Conservation (phyloP, 64 coral and sea anemone genomes). For the Stichodactyla mertensii region DNA sequence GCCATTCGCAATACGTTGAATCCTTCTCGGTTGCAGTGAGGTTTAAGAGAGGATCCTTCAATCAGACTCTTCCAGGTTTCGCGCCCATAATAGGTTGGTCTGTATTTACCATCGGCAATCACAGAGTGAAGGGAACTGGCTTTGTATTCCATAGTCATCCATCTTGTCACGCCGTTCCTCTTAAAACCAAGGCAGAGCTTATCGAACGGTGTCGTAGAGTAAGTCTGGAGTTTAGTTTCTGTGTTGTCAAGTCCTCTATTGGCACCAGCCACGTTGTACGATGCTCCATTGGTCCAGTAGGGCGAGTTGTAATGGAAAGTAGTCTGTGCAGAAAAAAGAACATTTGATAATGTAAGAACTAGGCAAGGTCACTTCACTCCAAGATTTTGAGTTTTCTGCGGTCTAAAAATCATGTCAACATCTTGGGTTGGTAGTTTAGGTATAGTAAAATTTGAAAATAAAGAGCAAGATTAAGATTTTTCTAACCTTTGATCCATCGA, state of each 20-base stretch:
- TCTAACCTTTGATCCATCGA: slow-evolving; percentile 28
- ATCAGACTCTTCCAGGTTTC: slow-evolving; percentile 22
- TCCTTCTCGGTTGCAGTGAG: slow-evolving; percentile 19
- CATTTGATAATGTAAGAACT: neutral
- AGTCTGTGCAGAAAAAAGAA: neutral
- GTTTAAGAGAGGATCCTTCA: neutral
- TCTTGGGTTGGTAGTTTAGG: too few species aligned
- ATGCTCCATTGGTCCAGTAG: slow-evolving; percentile 6
- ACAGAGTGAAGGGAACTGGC: neutral
- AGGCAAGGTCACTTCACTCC: neutral
- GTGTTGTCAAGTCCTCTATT: neutral
- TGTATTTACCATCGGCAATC: slow-evolving; percentile 21
- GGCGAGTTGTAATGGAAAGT: slow-evolving; percentile 28
- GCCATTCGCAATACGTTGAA: slow-evolving; percentile 21
- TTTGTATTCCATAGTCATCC: slow-evolving; percentile 17
- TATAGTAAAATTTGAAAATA: too few species aligned
- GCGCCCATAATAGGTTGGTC: slow-evolving; percentile 1
- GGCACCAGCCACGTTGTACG: neutral
- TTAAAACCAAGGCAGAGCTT: slow-evolving; percentile 4
- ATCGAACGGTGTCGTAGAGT: neutral
- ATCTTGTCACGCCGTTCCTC: neutral
- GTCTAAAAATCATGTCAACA: neutral
- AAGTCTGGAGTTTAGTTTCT: neutral
- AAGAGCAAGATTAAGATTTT: too few species aligned
- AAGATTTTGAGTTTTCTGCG: neutral